Evolutionary conservation across 2,888 invertebrate genomes (phyloP).

Genomic region (Drosophila ustulata): DNA sequence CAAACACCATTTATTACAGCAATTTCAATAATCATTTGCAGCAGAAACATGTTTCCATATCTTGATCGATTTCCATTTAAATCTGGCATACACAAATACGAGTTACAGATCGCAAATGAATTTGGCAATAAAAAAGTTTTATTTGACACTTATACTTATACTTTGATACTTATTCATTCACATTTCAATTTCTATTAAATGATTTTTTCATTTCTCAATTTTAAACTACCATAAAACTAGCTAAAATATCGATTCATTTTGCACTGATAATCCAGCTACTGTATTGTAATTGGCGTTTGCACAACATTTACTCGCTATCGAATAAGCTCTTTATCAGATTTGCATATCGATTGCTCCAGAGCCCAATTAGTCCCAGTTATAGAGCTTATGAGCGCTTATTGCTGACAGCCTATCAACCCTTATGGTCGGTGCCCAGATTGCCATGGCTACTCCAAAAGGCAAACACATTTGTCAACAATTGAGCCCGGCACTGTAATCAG

Average conservation of each 20-base stretch:
- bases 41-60: neutral
- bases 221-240: too few relatives aligned
- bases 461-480: conserved; percentile 16
- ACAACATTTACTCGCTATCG: conserved; percentile 9
- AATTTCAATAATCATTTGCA: neutral
- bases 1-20: conserved; percentile 5
- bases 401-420: conserved; percentile 15
- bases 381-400: conserved; percentile 11
- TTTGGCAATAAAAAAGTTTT: too few relatives aligned
- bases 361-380: conserved; percentile 30
- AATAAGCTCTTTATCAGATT: conserved; percentile 20
- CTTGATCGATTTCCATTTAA: neutral
- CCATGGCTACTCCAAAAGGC: conserved; percentile 28
- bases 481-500: conserved; percentile 45
- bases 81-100: too few relatives aligned
- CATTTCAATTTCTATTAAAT: too few relatives aligned
- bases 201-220: too few relatives aligned
- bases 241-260: too few relatives aligned
- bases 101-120: too few relatives aligned
- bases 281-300: neutral
- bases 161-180: too few relatives aligned
- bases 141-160: too few relatives aligned
- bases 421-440: conserved; percentile 29
- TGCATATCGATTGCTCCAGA: conserved; percentile 12
- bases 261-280: neutral